phyloP scores from a whole-genome alignment of 2,888 invertebrate genomes.

The Pristionchus japonicus region DNA sequence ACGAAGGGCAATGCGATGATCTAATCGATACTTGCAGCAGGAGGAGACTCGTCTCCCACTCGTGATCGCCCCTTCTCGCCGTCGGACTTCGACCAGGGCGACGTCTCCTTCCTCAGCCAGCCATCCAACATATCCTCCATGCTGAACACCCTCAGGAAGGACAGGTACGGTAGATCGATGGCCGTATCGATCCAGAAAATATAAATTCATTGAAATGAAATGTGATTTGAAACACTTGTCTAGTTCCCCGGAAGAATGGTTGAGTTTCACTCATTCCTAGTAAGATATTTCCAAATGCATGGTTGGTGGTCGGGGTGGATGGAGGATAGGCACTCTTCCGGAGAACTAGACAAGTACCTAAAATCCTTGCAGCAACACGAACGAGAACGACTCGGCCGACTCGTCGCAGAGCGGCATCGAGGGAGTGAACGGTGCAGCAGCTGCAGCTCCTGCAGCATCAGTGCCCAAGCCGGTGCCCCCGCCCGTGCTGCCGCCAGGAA shows the following conservation, averaged over 20 bases:
- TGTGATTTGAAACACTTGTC: too few species aligned
- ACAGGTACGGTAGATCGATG: neutral
- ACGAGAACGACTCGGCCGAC: neutral
- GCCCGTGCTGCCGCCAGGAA: neutral
- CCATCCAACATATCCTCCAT: neutral
- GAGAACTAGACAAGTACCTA: too few species aligned
- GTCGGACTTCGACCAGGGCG: slow-evolving; percentile 51
- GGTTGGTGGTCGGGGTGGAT: too few species aligned
- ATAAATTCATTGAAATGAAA: too few species aligned
- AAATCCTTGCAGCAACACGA: neutral
- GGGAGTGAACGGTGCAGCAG: neutral
- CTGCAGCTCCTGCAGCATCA: neutral
- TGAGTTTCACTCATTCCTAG: too few species aligned
- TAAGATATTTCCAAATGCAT: too few species aligned
- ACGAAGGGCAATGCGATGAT: too few species aligned
- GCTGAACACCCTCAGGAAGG: slow-evolving; percentile 21
- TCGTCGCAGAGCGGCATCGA: neutral
- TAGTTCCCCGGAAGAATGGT: too few species aligned
- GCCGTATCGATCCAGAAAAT: too few species aligned
- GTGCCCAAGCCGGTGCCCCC: slow-evolving; percentile 34
- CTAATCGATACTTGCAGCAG: neutral
- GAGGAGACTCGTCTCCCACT: neutral
- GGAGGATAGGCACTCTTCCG: too few species aligned
- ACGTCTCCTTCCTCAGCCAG: slow-evolving; percentile 20
- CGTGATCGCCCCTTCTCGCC: slow-evolving; percentile 50